Evolutionary conservation across 2,888 invertebrate genomes (phyloP), one percentile per base, ranked within the genome.

Genomic region (Stenurella melanura): DNA sequence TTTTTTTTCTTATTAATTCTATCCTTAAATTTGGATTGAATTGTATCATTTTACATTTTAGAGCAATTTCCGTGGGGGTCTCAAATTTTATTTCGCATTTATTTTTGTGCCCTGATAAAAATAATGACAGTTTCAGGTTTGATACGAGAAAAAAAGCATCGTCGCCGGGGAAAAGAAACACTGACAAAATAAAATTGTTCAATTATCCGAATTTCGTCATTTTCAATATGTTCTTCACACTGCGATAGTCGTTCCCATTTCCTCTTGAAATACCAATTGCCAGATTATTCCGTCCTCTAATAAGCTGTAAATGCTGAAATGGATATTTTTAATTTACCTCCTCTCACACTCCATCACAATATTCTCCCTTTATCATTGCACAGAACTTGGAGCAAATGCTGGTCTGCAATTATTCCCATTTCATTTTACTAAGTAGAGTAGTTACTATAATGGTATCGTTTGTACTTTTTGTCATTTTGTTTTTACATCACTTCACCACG

Each of bases 171-270:
- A 50, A 50, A 50, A 50, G n/a, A n/a, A 50, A n/a, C 50, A 17
- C n/a, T n/a, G 50, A 6, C n/a, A 4, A 50, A 50, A 50, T 50
- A n/a, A 50, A 50, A 50, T 50, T 50, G 15, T n/a, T 15, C 50
- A 50, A 50, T 50, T 50, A 50, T 50, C 50, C 50, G 50, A 50
- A 15, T 50, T 50, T 50, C 50, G 15, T 50, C 50, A 50, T 50
- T 50, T 50, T 50, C 50, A 50, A 50, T 50, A 50, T 50, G 50
- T 50, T 50, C 50, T 50, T n/a, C 50, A 50, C 50, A 5, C 15
- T 50, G 50, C 4, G n/a, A 50, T 34, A 34, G 30, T 34, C 30
- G 9, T 50, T n/a, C 6, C 50, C n/a, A 50, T 50, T 50, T 50
- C n/a, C 12, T 12, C 15, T n/a, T 50, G 50, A 50, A 50, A 50